Conservation (phyloP, 1,140 invertebrate species). For the Thaumetopoea pityocampa region DNA sequence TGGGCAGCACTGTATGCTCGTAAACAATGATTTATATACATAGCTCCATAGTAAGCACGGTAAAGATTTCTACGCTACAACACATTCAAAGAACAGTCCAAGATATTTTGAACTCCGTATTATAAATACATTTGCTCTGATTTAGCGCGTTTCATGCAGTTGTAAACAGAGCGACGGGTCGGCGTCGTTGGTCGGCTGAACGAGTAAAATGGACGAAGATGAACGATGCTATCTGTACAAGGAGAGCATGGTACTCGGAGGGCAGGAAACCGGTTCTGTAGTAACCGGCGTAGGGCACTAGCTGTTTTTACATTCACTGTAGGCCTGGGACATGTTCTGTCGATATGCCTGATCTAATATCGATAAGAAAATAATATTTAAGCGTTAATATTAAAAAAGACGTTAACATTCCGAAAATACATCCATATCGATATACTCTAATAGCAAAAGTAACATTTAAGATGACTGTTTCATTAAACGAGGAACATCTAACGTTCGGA, state of each 20-base stretch:
- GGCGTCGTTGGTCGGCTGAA: constrained; percentile 9
- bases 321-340: constrained; percentile 15
- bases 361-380: too few relatives aligned
- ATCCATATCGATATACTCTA: too few relatives aligned
- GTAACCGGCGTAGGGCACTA: constrained; percentile 60
- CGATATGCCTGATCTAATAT: too few relatives aligned
- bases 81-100: constrained; percentile 27
- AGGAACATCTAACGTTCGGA: too few relatives aligned
- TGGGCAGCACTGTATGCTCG: constrained; percentile 35
- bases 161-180: constrained; percentile 17
- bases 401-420: too few relatives aligned
- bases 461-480: too few relatives aligned
- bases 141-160: constrained; percentile 20
- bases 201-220: constrained; percentile 57
- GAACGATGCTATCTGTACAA: constrained; percentile 56
- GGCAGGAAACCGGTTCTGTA: constrained; percentile 55
- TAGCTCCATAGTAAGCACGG: constrained; percentile 34
- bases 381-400: too few relatives aligned
- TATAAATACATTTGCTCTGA: constrained; percentile 9
- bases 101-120: constrained; percentile 16
- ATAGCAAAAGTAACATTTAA: too few relatives aligned
- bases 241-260: constrained; percentile 41
- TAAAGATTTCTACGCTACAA: constrained; percentile 21
- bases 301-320: constrained; percentile 36
- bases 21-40: constrained; percentile 47